These are phyloP conservation scores for Willowsia nigromaculata DNA, from an alignment of 2,888 invertebrate species.

Conservation along the genomic window DNA sequence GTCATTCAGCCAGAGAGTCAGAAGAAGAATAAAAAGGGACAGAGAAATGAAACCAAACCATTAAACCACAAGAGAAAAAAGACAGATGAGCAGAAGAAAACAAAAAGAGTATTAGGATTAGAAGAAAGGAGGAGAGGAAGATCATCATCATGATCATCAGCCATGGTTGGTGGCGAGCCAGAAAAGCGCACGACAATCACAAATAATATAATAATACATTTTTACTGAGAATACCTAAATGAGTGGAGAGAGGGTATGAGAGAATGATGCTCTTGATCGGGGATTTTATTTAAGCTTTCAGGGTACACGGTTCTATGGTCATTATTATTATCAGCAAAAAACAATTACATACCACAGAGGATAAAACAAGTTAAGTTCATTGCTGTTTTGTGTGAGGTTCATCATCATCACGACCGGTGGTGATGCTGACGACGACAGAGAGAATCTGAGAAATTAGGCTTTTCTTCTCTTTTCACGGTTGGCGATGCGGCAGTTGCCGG, in stretches of 20 bases:
- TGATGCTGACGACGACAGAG: neutral
- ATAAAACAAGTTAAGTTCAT: neutral
- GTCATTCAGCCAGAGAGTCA: constrained; percentile 69
- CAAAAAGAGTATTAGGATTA: neutral
- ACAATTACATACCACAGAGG: neutral
- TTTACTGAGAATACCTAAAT: neutral
- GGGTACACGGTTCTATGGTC: constrained; percentile 48
- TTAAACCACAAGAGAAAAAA: constrained; percentile 33
- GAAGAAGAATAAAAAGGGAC: constrained; percentile 31
- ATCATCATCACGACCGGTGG: neutral
- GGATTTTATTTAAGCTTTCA: too few species aligned
- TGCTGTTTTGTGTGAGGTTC: neutral
- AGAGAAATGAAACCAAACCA: constrained; percentile 42
- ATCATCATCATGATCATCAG: constrained; percentile 32
- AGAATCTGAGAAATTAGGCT: neutral
- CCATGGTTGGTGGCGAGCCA: constrained; percentile 67
- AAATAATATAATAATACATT: constrained; percentile 1
- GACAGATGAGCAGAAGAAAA: constrained; percentile 50
- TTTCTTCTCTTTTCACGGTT: neutral
- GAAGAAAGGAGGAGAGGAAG: neutral
- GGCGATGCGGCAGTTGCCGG: neutral
- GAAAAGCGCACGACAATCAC: constrained; percentile 62
- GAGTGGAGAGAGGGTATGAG: neutral
- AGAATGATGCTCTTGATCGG: neutral
- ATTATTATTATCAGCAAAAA: neutral